phyloP scores from a whole-genome alignment of 2,888 invertebrate species.

The Drosophila neonasuta region DNA sequence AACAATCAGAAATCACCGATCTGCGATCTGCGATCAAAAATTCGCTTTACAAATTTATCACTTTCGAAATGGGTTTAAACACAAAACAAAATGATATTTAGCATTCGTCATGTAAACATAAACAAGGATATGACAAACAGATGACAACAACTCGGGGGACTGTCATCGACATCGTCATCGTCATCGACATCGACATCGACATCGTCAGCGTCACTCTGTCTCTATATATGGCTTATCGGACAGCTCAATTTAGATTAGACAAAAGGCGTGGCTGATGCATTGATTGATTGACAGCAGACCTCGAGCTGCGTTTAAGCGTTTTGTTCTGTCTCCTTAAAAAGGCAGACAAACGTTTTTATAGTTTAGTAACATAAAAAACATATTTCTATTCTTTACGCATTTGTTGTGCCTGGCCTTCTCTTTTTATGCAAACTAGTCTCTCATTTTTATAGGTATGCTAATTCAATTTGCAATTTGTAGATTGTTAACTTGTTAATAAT shows the following conservation, averaged over 20 bases:
- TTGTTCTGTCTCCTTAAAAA: constrained; percentile 10
- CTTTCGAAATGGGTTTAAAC: constrained; percentile 55
- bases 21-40: constrained; percentile 26
- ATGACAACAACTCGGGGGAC: constrained; percentile 53
- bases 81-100: constrained; percentile 39
- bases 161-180: constrained; percentile 52
- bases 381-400: neutral
- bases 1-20: too few species aligned
- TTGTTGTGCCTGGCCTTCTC: neutral
- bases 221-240: constrained; percentile 33
- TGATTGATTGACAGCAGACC: constrained; percentile 59
- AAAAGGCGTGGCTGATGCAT: constrained; percentile 36
- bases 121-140: constrained; percentile 65
- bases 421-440: neutral
- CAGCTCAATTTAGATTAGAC: constrained; percentile 58
- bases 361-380: neutral
- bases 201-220: neutral
- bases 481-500: too few species aligned
- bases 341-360: neutral
- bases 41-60: constrained; percentile 67
- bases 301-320: neutral
- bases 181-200: constrained; percentile 29
- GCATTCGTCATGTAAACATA: constrained; percentile 51
- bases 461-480: too few species aligned
- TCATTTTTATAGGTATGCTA: too few species aligned